These are phyloP conservation scores for Coryphaenoides rupestris DNA, from an alignment of 2,113 vertebrate genomes.

Conservation along the genomic window DNA sequence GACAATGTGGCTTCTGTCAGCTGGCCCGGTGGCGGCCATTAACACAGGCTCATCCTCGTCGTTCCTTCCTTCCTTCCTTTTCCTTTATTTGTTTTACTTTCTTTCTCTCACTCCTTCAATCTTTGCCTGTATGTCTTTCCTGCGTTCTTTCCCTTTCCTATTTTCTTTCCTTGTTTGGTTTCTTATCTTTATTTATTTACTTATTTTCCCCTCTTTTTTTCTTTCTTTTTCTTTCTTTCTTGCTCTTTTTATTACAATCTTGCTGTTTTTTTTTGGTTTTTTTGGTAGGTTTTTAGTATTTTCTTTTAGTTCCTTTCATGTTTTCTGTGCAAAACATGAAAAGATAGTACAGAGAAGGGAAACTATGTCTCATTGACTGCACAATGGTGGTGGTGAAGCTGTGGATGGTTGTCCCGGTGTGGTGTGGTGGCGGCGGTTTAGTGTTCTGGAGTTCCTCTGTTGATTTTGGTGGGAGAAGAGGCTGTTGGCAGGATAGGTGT, in stretches of 20 bases:
- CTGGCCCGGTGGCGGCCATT: conserved; percentile 52
- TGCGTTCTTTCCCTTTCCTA: too few relatives aligned
- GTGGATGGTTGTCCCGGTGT: conserved; percentile 12
- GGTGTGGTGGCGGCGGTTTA: conserved; percentile 30
- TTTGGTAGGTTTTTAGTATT: too few relatives aligned
- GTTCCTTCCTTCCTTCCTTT: conserved; percentile 32
- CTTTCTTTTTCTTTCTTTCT: not conserved
- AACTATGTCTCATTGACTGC: too few relatives aligned
- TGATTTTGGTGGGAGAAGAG: conserved; percentile 24
- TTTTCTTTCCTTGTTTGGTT: too few relatives aligned
- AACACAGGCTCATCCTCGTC: conserved; percentile 51
- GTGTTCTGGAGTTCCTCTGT: conserved; percentile 32
- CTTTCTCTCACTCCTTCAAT: not conserved
- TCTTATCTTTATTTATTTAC: not conserved
- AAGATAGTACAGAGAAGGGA: conserved; percentile 34
- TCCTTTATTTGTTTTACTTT: too few relatives aligned
- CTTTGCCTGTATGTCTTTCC: not conserved
- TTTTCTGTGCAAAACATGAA: conserved; percentile 36
- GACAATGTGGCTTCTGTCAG: conserved; percentile 68
- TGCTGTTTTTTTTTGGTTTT: conserved; percentile 15
- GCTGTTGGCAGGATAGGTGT: conserved; percentile 21
- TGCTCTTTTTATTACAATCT: conserved; percentile 6
- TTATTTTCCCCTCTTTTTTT: not conserved
- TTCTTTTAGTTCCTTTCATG: conserved; percentile 14
- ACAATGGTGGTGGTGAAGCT: conserved; percentile 19